Percentiles rank a stretch among this genome's conserved stretches.
These are phyloP conservation scores for Marisa cornuarietis DNA, from an alignment of 1,140 invertebrate species.

Conservation along the genomic window DNA sequence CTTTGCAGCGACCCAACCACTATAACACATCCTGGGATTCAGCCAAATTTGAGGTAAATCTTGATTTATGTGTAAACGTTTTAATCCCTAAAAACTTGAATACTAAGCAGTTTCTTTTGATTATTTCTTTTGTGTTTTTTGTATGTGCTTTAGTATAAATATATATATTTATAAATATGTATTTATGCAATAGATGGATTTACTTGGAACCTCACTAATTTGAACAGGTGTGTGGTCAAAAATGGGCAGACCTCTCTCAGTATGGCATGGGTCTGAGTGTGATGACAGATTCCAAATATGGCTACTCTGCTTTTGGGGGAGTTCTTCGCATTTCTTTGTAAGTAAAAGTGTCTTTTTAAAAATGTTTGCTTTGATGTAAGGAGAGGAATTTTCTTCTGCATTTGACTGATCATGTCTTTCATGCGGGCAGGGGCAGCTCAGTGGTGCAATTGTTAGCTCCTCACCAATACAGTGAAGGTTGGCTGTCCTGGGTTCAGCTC, in stretches of 20 bases:
- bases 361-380: no score
- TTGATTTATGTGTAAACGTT: background rate
- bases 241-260: conserved; percentile 70
- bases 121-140: no score
- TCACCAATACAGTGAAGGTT: no score
- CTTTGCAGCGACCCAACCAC: conserved; percentile 68
- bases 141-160: no score
- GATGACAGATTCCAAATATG: conserved; percentile 71
- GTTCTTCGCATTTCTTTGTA: conserved; percentile 67
- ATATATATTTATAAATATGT: no score
- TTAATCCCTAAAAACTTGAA: background rate
- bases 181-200: background rate
- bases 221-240: conserved; percentile 67
- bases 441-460: no score
- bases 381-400: no score
- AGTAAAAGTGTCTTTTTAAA: conserved; percentile 28
- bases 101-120: no score
- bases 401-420: background rate
- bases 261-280: conserved; percentile 69
- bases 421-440: no score
- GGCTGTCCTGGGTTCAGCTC: no score
- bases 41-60: conserved; percentile 68
- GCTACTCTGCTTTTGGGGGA: conserved; percentile 67
- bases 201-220: background rate
- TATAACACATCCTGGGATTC: conserved; percentile 72